phyloP scores from a whole-genome alignment of 2,888 invertebrate species.

The Calameuta filiformis region DNA sequence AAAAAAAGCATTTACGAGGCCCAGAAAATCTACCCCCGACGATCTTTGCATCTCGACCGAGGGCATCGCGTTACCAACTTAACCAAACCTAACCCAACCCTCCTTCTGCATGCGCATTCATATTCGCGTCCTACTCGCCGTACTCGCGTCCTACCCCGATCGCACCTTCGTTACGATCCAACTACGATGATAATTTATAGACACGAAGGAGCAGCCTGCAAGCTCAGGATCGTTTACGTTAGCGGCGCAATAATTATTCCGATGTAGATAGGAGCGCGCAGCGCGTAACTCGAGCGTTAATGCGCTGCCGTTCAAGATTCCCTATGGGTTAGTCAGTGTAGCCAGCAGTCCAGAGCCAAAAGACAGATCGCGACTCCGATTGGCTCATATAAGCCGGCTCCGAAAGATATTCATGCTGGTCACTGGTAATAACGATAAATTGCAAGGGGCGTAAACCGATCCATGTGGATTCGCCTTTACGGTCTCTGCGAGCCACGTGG shows the following conservation, averaged over 20 bases:
- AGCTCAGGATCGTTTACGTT: constrained; percentile 39
- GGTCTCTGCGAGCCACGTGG: background rate
- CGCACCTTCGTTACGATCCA: background rate
- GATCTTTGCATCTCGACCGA: background rate
- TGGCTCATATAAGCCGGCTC: constrained; percentile 43
- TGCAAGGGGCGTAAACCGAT: constrained; percentile 47
- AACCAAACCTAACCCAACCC: background rate
- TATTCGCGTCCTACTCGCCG: background rate
- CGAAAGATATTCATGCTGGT: constrained; percentile 54
- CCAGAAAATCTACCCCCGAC: background rate
- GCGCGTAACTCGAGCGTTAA: constrained; percentile 59
- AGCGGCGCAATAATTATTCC: constrained; percentile 57
- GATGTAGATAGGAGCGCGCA: constrained; percentile 55
- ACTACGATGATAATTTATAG: background rate
- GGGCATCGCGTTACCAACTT: background rate
- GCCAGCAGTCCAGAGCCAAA: constrained; percentile 31
- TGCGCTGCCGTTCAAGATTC: constrained; percentile 33
- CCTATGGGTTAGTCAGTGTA: constrained; percentile 12
- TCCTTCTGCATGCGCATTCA: background rate
- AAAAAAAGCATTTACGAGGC: background rate
- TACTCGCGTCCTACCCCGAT: background rate
- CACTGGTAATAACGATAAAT: constrained; percentile 59
- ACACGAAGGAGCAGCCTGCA: constrained; percentile 5
- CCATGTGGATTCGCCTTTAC: background rate
- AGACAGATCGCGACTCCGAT: constrained; percentile 45